Percentiles rank a stretch among this genome's conserved stretches.
Conservation (phyloP, 2,797 vertebrate species). For the Clamator glandarius region DNA sequence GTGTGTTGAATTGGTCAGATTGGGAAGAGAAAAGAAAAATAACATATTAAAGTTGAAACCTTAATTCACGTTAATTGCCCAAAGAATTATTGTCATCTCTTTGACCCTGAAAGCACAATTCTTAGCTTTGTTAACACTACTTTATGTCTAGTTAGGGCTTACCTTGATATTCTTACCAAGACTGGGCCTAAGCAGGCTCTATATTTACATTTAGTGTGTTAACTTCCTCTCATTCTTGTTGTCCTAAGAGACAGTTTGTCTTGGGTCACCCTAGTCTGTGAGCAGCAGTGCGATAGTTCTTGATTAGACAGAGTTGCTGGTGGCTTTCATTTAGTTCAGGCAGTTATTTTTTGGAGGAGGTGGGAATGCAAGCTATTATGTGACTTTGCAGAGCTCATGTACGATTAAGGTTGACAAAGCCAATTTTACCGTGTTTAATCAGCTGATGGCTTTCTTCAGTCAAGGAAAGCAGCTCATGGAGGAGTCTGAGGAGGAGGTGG, state of each 20-base stretch:
- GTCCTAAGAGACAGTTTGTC: neutral
- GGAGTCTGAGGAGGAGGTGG: slow-evolving; percentile 69
- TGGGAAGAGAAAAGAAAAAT: neutral
- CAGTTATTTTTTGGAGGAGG: slow-evolving; percentile 20
- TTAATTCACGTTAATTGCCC: neutral
- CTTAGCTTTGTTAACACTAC: neutral
- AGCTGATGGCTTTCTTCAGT: slow-evolving; percentile 50
- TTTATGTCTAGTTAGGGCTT: neutral
- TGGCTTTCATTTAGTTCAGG: neutral
- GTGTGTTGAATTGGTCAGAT: neutral
- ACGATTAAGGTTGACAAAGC: slow-evolving; percentile 58
- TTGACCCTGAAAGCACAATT: slow-evolving; percentile 9
- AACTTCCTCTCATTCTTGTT: neutral
- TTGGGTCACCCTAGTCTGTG: neutral
- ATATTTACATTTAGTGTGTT: neutral
- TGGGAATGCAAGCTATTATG: neutral
- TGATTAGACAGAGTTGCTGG: neutral
- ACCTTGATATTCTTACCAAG: neutral
- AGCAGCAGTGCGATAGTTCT: neutral
- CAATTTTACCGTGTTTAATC: slow-evolving; percentile 44
- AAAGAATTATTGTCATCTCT: neutral
- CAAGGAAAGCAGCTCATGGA: slow-evolving; percentile 52
- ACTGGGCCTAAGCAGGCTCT: neutral
- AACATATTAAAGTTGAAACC: neutral
- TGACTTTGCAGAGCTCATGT: slow-evolving; percentile 26